Conservation (phyloP, 2,888 invertebrate genomes). For the Drepana falcataria region DNA sequence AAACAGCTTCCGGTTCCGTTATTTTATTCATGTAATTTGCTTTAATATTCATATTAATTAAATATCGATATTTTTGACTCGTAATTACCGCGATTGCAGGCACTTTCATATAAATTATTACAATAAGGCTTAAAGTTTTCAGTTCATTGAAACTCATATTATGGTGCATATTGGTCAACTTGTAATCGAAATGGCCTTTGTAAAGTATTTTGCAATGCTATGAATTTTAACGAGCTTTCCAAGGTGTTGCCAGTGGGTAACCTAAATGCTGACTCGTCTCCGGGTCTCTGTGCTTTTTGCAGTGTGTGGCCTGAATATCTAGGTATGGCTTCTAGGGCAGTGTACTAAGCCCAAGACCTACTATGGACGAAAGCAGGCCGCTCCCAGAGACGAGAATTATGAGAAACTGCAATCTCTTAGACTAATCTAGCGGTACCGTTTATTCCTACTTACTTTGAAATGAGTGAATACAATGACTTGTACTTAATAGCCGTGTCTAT, state of each 20-base stretch:
- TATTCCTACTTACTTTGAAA: conserved; percentile 13
- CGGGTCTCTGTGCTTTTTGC: conserved; percentile 58
- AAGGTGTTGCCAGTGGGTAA: conserved; percentile 35
- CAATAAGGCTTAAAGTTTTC: neutral
- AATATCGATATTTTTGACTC: no score
- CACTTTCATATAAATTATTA: no score
- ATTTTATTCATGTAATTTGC: no score
- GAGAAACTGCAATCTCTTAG: conserved; percentile 48
- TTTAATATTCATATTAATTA: no score
- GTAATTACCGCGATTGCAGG: no score
- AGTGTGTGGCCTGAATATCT: conserved; percentile 50
- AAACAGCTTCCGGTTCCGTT: no score
- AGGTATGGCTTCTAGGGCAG: conserved; percentile 53
- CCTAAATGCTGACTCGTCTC: conserved; percentile 53
- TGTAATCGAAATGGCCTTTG: neutral
- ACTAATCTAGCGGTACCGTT: conserved; percentile 26
- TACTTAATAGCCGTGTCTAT: neutral
- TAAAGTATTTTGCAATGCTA: conserved; percentile 11
- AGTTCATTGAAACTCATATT: neutral
- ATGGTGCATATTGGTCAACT: neutral
- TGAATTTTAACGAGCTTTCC: conserved; percentile 27
- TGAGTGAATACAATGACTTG: neutral
- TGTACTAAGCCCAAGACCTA: conserved; percentile 38
- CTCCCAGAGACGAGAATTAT: conserved; percentile 52
- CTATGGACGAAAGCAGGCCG: conserved; percentile 56